phyloP scores from a whole-genome alignment of 2,797 vertebrate species.

The Xiphorhynchus erythropygius region DNA sequence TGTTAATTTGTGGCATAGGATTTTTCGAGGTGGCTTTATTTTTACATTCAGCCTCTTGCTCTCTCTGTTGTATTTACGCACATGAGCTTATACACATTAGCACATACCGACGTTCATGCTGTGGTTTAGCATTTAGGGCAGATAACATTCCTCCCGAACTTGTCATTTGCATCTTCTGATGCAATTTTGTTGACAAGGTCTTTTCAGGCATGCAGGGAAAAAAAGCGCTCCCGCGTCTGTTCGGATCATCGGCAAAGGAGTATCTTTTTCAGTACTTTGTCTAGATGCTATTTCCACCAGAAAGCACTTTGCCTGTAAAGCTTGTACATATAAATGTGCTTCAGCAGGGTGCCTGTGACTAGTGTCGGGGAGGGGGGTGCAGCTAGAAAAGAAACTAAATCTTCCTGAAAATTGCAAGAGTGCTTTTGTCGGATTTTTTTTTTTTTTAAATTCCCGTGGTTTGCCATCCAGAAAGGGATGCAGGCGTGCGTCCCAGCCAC shows the following conservation, averaged over 20 bases:
- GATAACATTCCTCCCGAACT: neutral
- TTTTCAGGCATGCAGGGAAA: neutral
- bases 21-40: neutral
- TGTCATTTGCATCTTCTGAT: slow-evolving; percentile 9
- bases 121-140: neutral
- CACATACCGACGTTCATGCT: neutral
- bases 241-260: neutral
- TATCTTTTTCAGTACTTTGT: slow-evolving; percentile 24
- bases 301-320: neutral
- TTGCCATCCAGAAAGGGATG: slow-evolving; percentile 69
- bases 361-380: neutral
- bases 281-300: slow-evolving; percentile 33
- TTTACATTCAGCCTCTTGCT: neutral
- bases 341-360: slow-evolving; percentile 38
- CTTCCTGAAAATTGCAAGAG: slow-evolving; percentile 29
- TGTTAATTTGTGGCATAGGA: neutral
- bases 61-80: neutral
- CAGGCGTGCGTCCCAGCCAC: slow-evolving; percentile 79
- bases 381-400: slow-evolving; percentile 3
- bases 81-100: neutral
- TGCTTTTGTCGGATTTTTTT: neutral
- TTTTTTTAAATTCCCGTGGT: neutral
- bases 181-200: slow-evolving; percentile 31
- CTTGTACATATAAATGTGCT: neutral
- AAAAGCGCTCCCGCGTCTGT: neutral